Evolutionary conservation across 2,888 invertebrate genomes (phyloP).

Genomic region (Troilus luridus): DNA sequence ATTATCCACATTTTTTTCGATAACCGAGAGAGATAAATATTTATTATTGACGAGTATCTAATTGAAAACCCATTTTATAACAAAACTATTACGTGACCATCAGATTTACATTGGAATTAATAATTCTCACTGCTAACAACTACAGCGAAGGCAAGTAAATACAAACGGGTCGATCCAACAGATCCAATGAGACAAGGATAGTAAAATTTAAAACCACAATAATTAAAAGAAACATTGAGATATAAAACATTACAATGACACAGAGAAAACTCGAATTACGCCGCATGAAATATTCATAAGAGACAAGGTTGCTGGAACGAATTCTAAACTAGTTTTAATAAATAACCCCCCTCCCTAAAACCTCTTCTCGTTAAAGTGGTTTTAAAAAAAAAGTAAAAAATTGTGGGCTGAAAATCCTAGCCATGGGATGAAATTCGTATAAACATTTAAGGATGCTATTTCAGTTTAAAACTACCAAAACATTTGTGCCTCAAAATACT

Average conservation of each 20-base stretch:
- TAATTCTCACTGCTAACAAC: too few species aligned
- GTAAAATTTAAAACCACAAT: neutral
- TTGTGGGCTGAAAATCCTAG: neutral
- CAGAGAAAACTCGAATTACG: neutral
- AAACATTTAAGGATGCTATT: neutral
- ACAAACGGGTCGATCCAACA: too few species aligned
- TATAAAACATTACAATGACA: neutral
- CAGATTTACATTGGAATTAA: too few species aligned
- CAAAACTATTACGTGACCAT: too few species aligned
- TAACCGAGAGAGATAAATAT: too few species aligned
- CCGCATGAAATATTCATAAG: neutral
- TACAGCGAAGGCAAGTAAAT: too few species aligned
- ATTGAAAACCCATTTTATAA: too few species aligned
- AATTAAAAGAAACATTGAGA: neutral
- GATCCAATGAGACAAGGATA: too few species aligned
- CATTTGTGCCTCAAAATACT: neutral
- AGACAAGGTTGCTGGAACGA: slow-evolving; percentile 9
- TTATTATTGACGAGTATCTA: too few species aligned
- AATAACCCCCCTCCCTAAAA: neutral
- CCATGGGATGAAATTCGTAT: neutral
- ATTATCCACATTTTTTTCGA: too few species aligned
- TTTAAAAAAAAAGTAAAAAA: neutral
- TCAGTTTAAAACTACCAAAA: neutral
- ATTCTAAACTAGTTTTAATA: slow-evolving; percentile 32
- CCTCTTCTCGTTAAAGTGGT: slow-evolving; percentile 15